Base-by-base conservation (phyloP, 2,797 vertebrate genomes). In the Channa striata region DNA sequence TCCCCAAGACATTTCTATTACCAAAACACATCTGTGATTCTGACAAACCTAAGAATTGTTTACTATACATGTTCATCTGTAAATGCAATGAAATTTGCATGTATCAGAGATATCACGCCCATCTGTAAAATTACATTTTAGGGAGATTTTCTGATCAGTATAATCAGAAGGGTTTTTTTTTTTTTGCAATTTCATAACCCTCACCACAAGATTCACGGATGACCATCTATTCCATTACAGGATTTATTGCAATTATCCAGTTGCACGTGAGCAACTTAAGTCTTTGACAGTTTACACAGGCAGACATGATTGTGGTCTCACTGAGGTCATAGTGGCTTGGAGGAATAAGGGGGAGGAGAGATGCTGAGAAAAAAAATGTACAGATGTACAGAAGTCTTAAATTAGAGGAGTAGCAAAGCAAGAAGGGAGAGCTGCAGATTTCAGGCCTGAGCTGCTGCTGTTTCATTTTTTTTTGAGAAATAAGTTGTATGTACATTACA, bases 1-100 rank as follows among this genome's bases (percentile, higher is more conserved):
- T 91, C 85, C 82, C 90, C 74, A 64, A 91, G 90, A 94, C 90
- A 87, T 89, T 93, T 93, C 90, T 93, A 92, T 93, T 87, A 88
- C 83, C 66, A 59, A 78, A 85, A 81, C 84, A 89, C 85, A 91
- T 90, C 84, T 90, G 88, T 68, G 82, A 48, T 43, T 57, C 61
- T 19, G 69, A 48, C 77, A 60, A 52, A 72, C 49, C 37, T 11
- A 19, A 30, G 16, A 40, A 65, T 48, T 68, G 65, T 86, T 83
- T 78, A 71, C 51, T 21, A 42, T 23, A 47, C 23, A 44, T 46
- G 23, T 63, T n/a, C 53, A 40, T 49, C 74, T 77, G 0, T 6
- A 47, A 72, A 63, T 73, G 50, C 42, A 59, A 21, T 9, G 7
- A 9, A 4, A 16, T 43, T 3, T 46, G 19, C 42, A 6, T 49